Evolutionary conservation across 2,888 invertebrate genomes (phyloP).

Genomic region (Pandemis corylana): DNA sequence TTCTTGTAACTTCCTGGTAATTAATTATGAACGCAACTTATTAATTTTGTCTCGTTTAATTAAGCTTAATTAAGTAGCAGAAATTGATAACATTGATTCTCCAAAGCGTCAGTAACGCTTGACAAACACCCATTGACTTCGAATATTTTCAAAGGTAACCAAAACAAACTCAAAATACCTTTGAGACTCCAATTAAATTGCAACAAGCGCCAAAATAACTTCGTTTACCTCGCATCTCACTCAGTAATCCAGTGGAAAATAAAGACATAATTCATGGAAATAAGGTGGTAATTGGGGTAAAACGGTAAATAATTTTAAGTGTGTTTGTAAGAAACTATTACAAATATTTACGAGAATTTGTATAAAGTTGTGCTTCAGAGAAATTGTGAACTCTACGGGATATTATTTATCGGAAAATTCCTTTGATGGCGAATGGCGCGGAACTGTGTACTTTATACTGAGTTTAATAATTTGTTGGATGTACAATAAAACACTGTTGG

Average conservation of each 20-base stretch:
- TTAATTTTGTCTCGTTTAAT: too few species aligned
- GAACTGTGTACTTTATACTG: background rate
- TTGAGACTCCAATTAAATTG: background rate
- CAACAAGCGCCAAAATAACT: background rate
- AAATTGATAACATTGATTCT: background rate
- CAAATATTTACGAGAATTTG: background rate
- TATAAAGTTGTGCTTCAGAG: conserved; percentile 8
- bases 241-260: background rate
- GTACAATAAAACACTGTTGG: background rate
- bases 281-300: background rate
- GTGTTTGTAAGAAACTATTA: background rate
- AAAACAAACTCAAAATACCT: background rate
- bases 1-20: too few species aligned
- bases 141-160: background rate
- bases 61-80: too few species aligned
- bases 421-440: conserved; percentile 10
- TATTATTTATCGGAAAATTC: conserved; percentile 22
- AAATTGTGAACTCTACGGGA: conserved; percentile 11
- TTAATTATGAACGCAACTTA: too few species aligned
- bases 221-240: background rate
- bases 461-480: conserved; percentile 1
- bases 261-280: background rate
- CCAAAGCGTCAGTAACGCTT: background rate
- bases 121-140: background rate
- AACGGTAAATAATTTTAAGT: background rate